Conservation (phyloP, 2,888 invertebrate species). For the Hipparchia sbordonii region DNA sequence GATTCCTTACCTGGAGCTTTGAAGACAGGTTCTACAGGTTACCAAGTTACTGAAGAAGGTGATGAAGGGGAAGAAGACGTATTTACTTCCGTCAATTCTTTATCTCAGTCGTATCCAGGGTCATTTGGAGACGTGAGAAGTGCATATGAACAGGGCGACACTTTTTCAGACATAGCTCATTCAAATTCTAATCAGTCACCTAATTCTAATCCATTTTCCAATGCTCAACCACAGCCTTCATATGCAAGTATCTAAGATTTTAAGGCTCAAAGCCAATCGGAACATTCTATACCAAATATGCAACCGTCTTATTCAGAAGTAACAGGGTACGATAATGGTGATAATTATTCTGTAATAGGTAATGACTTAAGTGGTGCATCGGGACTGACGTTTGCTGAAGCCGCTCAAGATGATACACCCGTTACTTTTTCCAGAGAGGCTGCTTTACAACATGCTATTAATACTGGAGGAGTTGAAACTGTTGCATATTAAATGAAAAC, state of each 20-base stretch:
- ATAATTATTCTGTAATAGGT: conserved; percentile 54
- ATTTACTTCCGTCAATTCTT: conserved; percentile 61
- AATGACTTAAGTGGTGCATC: conserved; percentile 50
- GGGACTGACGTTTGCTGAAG: conserved; percentile 48
- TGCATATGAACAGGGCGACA: conserved; percentile 56
- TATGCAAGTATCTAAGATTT: conserved; percentile 56
- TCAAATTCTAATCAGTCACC: conserved; percentile 53
- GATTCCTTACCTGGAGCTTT: conserved; percentile 66
- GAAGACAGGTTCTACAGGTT: conserved; percentile 56
- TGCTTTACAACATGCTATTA: conserved; percentile 66
- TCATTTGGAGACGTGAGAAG: conserved; percentile 62
- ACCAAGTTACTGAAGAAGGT: conserved; percentile 73
- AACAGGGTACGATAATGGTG: conserved; percentile 54
- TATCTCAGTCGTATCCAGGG: conserved; percentile 64
- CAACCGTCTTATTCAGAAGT: conserved; percentile 54
- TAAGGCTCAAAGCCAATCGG: conserved; percentile 53
- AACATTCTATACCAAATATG: conserved; percentile 47
- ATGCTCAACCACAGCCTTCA: conserved; percentile 52
- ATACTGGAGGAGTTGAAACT: conserved; percentile 66
- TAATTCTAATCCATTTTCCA: conserved; percentile 56
- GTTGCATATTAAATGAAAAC: conserved; percentile 56
- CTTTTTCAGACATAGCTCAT: conserved; percentile 55
- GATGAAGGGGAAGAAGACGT: conserved; percentile 67
- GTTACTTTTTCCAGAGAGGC: conserved; percentile 66
- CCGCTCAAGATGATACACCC: conserved; percentile 55